Percentiles rank a stretch among this genome's conserved stretches.
phyloP scores from a whole-genome alignment of 1,140 invertebrate genomes.

The Pogonomyrmex barbatus region DNA sequence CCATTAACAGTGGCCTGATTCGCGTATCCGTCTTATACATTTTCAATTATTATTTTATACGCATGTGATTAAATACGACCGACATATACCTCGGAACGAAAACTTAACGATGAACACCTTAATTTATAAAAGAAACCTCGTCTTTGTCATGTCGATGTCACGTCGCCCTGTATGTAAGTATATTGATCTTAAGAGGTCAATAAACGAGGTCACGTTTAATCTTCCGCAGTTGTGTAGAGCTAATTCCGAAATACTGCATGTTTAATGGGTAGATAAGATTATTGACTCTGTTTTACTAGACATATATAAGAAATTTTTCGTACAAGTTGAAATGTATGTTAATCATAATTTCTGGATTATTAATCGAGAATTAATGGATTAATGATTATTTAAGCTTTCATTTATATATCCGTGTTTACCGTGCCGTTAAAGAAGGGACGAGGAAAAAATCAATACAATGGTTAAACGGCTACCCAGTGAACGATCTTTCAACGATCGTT shows the following conservation, averaged over 20 bases:
- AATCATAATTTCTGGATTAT: constrained; percentile 5
- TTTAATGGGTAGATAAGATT: neutral
- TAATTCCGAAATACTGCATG: neutral
- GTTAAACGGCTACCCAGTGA: neutral
- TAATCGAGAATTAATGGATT: constrained; percentile 16
- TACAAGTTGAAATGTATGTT: neutral
- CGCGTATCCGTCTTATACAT: neutral
- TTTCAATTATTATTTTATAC: neutral
- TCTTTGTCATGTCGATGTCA: neutral
- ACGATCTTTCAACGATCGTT: constrained; percentile 17
- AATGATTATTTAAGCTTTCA: neutral
- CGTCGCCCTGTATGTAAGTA: neutral
- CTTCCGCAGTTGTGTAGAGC: neutral
- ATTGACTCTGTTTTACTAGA: neutral
- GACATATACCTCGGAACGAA: neutral
- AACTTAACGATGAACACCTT: neutral
- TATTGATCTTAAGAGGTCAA: constrained; percentile 14
- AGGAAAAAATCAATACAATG: constrained; percentile 2
- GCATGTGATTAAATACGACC: neutral
- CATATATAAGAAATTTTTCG: neutral
- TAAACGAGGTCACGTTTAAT: constrained; percentile 21
- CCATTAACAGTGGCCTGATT: constrained; percentile 40
- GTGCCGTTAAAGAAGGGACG: neutral
- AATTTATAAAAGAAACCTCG: neutral
- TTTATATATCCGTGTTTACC: neutral